phyloP scores from a whole-genome alignment of 2,797 vertebrate species.

The Meda fulgida region DNA sequence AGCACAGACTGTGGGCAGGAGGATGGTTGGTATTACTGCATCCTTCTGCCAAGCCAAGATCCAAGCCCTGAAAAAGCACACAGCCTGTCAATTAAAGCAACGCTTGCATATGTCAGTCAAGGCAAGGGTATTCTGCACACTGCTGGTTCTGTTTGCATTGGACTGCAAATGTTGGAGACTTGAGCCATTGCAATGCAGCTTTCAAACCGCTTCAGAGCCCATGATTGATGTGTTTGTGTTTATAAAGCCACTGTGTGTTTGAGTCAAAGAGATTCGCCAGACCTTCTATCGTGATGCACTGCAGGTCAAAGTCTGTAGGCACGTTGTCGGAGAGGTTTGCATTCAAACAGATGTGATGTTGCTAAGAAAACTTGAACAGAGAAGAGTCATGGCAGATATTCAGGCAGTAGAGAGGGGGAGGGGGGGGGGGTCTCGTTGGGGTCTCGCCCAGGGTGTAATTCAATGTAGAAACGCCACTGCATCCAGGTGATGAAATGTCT shows the following conservation, averaged over 20 bases:
- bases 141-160: neutral
- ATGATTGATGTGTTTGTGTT: constrained; percentile 11
- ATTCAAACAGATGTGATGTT: neutral
- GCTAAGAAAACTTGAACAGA: neutral
- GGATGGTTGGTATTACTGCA: neutral
- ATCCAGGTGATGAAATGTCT: constrained; percentile 4
- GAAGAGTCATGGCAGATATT: constrained; percentile 20
- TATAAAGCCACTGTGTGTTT: neutral
- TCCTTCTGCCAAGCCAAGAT: neutral
- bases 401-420: too few species aligned
- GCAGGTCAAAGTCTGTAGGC: neutral
- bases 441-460: too few species aligned
- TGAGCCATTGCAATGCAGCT: neutral
- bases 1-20: neutral
- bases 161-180: neutral
- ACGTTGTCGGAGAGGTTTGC: neutral
- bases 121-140: neutral
- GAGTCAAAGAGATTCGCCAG: neutral
- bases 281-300: neutral
- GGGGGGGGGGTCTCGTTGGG: too few species aligned
- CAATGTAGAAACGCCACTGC: too few species aligned
- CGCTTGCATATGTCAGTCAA: neutral
- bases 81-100: neutral
- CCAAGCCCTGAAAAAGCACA: neutral
- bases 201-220: neutral